These are phyloP conservation scores for Linnaemya tessellans DNA, from an alignment of 2,888 invertebrate species.

Conservation along the genomic window DNA sequence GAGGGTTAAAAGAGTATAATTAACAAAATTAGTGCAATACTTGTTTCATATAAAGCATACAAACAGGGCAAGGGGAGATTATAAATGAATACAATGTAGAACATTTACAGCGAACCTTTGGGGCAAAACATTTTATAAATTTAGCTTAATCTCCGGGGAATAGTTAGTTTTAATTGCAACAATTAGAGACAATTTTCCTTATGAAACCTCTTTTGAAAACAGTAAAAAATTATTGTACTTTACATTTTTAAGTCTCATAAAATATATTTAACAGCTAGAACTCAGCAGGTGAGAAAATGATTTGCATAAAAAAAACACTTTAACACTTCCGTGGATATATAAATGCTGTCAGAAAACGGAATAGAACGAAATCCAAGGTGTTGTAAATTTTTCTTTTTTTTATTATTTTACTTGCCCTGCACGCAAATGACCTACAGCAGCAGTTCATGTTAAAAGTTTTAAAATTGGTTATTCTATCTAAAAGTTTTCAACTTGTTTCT, in stretches of 20 bases:
- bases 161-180: not conserved
- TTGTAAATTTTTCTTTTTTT: not conserved
- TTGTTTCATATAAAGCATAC: not conserved
- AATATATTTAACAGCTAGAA: not conserved
- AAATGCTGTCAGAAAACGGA: not conserved
- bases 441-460: conserved; percentile 14
- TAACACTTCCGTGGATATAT: conserved; percentile 8
- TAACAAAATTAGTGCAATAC: conserved; percentile 19
- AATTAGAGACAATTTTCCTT: not conserved
- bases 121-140: not conserved
- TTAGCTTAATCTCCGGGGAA: not conserved
- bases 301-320: not conserved
- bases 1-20: not conserved
- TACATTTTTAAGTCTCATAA: not conserved
- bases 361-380: conserved; percentile 4
- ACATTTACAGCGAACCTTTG: conserved; percentile 2
- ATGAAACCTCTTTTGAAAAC: not conserved
- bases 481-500: not conserved
- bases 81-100: not conserved
- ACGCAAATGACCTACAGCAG: conserved; percentile 13
- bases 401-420: not conserved
- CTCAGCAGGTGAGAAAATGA: not conserved
- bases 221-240: not conserved
- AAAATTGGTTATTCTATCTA: conserved; percentile 22
- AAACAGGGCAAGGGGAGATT: not conserved